Base-by-base conservation (phyloP, 2,888 invertebrate genomes). In the Fabriciana adippe region DNA sequence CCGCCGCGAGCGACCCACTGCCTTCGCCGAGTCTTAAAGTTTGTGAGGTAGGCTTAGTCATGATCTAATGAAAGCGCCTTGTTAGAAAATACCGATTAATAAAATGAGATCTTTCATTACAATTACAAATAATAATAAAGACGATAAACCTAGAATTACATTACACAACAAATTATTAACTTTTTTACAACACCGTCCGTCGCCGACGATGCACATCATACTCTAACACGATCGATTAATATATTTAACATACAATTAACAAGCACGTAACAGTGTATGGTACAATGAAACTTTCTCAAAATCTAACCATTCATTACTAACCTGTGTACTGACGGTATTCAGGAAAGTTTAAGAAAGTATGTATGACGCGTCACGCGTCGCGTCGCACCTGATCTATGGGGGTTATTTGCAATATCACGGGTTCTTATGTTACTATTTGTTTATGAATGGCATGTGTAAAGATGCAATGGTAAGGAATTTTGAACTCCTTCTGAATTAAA, bases 31-130 rank as follows among this genome's bases (percentile, higher is more conserved):
- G 89, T 87, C 91, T 83, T 85, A 85, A 84, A 87, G 88, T 88
- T 89, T 90, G 90, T 92, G 92, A 92, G 92, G 92, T 92, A 92
- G 92, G 92, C 92, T 88, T 89, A 92, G 92, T 92, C 92, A 92
- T 92, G 92, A 90, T 91, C 87, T 90, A 90, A 92, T 91, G 92
- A 92, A 89, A 92, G 91, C 92, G 92, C 92, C 92, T 92, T 92
- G 92, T 92, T 92, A 92, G 88, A 90, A 91, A 92, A 92, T 92
- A 92, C 92, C 92, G 92, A 92, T 92, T 92, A 92, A 91, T 92
- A 90, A 92, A 92, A 92, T 92, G 92, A 92, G 92, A 92, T 92
- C 92, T 92, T 92, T 92, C 91, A 92, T 92, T 92, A 92, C 87
- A 92, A 90, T 90, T 92, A 92, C 89, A 87, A 90, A 91, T 90